Evolutionary conservation across 2,888 invertebrate genomes (phyloP), one percentile per base, ranked within the genome.

Genomic region (Phortica magna): DNA sequence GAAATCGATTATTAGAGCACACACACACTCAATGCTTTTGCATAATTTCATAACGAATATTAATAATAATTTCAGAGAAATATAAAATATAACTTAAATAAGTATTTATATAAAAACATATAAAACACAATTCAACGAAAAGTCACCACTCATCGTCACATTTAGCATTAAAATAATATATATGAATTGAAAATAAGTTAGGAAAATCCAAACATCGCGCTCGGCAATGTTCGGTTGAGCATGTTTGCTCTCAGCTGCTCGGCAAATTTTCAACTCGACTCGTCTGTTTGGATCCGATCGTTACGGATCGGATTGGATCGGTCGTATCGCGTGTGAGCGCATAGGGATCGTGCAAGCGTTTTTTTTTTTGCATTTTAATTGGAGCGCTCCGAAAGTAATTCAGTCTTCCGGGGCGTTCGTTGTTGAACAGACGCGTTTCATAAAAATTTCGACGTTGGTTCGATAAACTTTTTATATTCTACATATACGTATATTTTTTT

Each of bases 351-450:
- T 12, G 48, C 48, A 14, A 48, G 48, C 48, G 48, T 48, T 48
- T 6, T 7, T 6, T 10, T 7, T 43, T 43, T 48, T 48, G 48
- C 48, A 48, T 2, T 48, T 48, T 48, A 9, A 48, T 14, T 48
- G 14, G 48, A 61, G 22, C 22, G 61, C 22, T 61, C 19, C 19
- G 61, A 61, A 22, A 48, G 9, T 22, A 7, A 22, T 70, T 71
- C 17, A 71, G 70, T 71, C 70, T 71, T 55, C 39, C 19, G 70
- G 43, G 55, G 53, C 39, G 31, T n/a, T 55, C 70, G 70, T 48
- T 53, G 19, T 2, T 19, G 70, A 22, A 42, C 22, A 55, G 70
- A 53, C 48, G 70, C 70, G 10, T 48, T 22, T 65, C 41, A 17
- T n/a, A 39, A 19, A 19, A 68, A 31, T 10, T 61, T 17, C 22